These are phyloP conservation scores for Ornithoptera priamus DNA, from an alignment of 2,888 invertebrate species.

Conservation along the genomic window DNA sequence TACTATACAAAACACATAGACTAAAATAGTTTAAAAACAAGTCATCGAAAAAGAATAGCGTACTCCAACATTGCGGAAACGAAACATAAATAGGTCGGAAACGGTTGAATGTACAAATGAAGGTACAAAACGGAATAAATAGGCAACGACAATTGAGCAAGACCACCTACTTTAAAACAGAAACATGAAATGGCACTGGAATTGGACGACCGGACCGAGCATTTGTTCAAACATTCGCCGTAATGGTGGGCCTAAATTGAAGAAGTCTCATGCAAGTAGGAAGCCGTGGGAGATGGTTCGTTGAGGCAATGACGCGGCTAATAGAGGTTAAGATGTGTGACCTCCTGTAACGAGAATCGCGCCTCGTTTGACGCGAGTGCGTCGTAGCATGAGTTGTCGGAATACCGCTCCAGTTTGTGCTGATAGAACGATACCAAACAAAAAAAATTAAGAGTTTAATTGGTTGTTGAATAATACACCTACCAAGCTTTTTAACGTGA, in stretches of 20 bases:
- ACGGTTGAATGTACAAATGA: not conserved
- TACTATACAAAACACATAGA: no score
- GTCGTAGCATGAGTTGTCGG: slow-evolving; percentile 53
- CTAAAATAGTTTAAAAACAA: no score
- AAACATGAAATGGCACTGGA: slow-evolving; percentile 49
- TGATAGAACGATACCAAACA: slow-evolving; percentile 23
- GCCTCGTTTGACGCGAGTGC: slow-evolving; percentile 61
- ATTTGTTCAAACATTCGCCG: slow-evolving; percentile 35
- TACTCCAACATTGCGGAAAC: no score
- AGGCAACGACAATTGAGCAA: slow-evolving; percentile 29
- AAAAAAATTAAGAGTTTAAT: slow-evolving; percentile 11
- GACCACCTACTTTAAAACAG: slow-evolving; percentile 30
- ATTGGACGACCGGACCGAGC: slow-evolving; percentile 48
- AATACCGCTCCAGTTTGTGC: slow-evolving; percentile 35
- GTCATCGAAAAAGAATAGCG: no score
- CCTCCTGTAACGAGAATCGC: slow-evolving; percentile 64
- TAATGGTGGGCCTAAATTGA: slow-evolving; percentile 62
- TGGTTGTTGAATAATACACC: slow-evolving; percentile 8
- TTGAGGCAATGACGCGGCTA: slow-evolving; percentile 64
- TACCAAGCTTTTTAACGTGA: not conserved
- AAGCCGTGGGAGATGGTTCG: slow-evolving; percentile 65
- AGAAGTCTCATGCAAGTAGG: slow-evolving; percentile 55
- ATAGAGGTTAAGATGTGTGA: slow-evolving; percentile 76
- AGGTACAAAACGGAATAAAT: slow-evolving; percentile 3
- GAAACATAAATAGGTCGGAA: not conserved